These are phyloP conservation scores for Ptychodera flava DNA, from an alignment of 35 echinoderm and acorn worm genomes.

Conservation along the genomic window DNA sequence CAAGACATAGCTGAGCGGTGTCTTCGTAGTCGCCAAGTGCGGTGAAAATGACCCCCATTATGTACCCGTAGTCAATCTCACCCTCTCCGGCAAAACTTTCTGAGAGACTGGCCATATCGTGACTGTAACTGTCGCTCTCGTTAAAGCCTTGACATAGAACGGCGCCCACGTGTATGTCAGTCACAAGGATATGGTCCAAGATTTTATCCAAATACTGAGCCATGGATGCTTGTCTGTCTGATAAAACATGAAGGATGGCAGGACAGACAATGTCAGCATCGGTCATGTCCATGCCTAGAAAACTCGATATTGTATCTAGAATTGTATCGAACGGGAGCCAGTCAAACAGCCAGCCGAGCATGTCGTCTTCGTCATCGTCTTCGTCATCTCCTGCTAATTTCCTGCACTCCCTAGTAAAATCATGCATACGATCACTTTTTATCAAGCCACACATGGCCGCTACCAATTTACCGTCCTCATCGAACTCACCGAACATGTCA, in stretches of 20 bases:
- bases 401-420: too few relatives aligned
- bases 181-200: background rate
- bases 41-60: background rate
- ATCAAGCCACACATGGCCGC: too few relatives aligned
- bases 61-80: background rate
- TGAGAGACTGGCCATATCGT: too few relatives aligned
- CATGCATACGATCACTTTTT: too few relatives aligned
- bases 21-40: background rate
- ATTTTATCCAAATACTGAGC: background rate
- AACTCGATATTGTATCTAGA: background rate
- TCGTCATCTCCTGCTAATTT: too few relatives aligned
- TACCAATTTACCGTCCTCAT: too few relatives aligned
- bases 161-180: background rate
- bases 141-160: background rate
- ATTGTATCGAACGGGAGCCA: too few relatives aligned
- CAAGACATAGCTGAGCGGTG: background rate
- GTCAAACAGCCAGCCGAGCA: too few relatives aligned
- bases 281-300: background rate
- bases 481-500: too few relatives aligned
- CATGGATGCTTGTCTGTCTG: background rate
- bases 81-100: too few relatives aligned
- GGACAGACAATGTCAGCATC: background rate
- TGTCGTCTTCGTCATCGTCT: too few relatives aligned
- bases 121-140: too few relatives aligned
- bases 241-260: background rate